Evolutionary conservation across 2,113 vertebrate genomes (phyloP).

Genomic region (Neolamprologus fasciatus): DNA sequence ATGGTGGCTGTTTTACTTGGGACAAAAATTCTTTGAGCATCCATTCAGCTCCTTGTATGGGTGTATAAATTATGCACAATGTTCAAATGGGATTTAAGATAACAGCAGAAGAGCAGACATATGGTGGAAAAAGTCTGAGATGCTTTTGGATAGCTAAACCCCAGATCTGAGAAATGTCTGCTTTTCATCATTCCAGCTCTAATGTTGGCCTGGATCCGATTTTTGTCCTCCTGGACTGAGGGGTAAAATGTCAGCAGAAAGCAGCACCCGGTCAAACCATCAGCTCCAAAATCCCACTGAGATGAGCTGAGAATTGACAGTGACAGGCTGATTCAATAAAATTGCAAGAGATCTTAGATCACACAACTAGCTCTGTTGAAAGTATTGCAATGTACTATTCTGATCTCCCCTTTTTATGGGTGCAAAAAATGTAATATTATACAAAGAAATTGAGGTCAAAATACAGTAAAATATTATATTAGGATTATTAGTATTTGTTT

Average conservation of each 20-base stretch:
- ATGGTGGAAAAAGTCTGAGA: neutral
- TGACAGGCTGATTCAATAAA: neutral
- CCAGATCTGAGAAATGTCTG: neutral
- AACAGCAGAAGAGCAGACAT: neutral
- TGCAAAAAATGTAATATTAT: neutral
- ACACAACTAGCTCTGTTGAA: neutral
- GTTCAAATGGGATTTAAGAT: neutral
- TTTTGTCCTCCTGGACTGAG: neutral
- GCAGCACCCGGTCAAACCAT: neutral
- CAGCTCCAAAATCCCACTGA: neutral
- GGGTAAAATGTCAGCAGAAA: neutral
- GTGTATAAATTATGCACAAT: neutral
- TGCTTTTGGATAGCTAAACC: neutral
- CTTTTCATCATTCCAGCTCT: neutral
- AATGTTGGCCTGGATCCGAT: neutral
- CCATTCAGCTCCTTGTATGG: slow-evolving; percentile 14
- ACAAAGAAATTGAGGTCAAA: neutral
- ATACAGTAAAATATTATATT: neutral
- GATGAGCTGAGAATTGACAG: neutral
- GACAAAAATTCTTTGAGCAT: neutral
- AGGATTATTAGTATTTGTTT: neutral
- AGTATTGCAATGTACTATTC: neutral
- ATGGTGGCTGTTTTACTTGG: neutral
- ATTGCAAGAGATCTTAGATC: neutral
- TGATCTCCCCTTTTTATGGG: neutral